A percentile compares a stretch with the other conserved stretches of the same genome.
Evolutionary conservation across 2,888 invertebrate species (phyloP).

Genomic region (Lucinisca nassula): DNA sequence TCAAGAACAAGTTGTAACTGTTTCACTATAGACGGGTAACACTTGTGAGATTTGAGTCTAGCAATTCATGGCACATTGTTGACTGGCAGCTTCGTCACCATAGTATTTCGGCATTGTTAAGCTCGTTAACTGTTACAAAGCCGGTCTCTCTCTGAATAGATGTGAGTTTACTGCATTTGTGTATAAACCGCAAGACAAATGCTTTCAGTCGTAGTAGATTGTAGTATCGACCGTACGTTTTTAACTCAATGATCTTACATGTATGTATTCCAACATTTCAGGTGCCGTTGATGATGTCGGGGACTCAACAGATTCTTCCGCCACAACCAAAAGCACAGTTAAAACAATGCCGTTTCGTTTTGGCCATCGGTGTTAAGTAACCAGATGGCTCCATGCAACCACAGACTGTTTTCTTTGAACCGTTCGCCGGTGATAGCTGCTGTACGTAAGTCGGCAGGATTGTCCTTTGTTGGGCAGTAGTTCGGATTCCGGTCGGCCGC

Average conservation of each 20-base stretch:
- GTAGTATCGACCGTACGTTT: too few relatives aligned
- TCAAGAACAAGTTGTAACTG: too few relatives aligned
- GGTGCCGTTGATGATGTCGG: too few relatives aligned
- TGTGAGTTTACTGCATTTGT: too few relatives aligned
- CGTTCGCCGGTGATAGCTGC: not conserved
- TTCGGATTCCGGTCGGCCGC: not conserved
- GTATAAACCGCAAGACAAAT: too few relatives aligned
- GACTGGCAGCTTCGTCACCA: not conserved
- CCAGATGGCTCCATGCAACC: slow-evolving; percentile 16
- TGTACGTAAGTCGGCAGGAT: slow-evolving; percentile 29
- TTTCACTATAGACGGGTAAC: too few relatives aligned
- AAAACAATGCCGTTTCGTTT: not conserved
- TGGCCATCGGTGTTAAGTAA: not conserved
- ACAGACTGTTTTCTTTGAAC: slow-evolving; percentile 20
- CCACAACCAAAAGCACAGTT: not conserved
- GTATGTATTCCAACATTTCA: too few relatives aligned
- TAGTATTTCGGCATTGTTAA: not conserved
- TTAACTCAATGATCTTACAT: too few relatives aligned
- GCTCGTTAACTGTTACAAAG: not conserved
- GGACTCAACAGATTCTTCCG: not conserved
- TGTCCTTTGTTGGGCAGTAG: slow-evolving; percentile 24
- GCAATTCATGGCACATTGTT: not conserved
- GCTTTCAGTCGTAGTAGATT: too few relatives aligned
- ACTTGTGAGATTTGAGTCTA: not conserved
- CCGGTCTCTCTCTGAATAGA: not conserved